These are phyloP conservation scores for Gallinago nigripennis DNA, from an alignment of 2,797 vertebrate genomes.

Conservation along the genomic window DNA sequence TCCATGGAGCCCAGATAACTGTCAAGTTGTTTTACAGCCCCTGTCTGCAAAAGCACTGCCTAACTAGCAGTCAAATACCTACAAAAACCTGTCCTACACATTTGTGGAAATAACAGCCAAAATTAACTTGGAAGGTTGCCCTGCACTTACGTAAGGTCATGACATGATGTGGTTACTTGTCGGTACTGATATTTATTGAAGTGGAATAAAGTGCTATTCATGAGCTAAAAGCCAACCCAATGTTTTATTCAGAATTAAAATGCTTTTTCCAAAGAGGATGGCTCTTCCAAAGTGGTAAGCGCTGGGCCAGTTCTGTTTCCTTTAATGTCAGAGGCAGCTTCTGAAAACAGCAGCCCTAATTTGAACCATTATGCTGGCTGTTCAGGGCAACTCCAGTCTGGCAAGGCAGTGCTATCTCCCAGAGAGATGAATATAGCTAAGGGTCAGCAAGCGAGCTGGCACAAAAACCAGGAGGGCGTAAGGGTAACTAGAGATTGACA, in stretches of 20 bases:
- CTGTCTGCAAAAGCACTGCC: neutral
- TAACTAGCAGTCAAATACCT: neutral
- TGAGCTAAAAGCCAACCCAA: conserved; percentile 45
- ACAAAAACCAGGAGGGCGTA: neutral
- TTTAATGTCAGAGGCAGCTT: conserved; percentile 13
- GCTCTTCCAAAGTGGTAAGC: conserved; percentile 15
- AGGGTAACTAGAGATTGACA: neutral
- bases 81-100: neutral
- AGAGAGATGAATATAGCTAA: neutral
- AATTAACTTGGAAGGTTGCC: conserved; percentile 10
- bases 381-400: neutral
- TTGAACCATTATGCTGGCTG: neutral
- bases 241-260: conserved; percentile 65
- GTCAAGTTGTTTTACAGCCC: neutral
- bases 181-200: neutral
- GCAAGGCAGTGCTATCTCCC: neutral
- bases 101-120: conserved; percentile 11
- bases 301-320: neutral
- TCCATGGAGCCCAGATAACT: neutral
- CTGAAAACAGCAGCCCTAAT: neutral
- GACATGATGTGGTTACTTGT: conserved; percentile 37
- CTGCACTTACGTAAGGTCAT: neutral
- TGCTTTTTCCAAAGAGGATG: conserved; percentile 29
- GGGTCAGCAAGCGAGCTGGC: neutral
- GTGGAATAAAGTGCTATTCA: conserved; percentile 45